Base-by-base conservation (phyloP, 2,797 vertebrate species). In the Austrolebias charrua region DNA sequence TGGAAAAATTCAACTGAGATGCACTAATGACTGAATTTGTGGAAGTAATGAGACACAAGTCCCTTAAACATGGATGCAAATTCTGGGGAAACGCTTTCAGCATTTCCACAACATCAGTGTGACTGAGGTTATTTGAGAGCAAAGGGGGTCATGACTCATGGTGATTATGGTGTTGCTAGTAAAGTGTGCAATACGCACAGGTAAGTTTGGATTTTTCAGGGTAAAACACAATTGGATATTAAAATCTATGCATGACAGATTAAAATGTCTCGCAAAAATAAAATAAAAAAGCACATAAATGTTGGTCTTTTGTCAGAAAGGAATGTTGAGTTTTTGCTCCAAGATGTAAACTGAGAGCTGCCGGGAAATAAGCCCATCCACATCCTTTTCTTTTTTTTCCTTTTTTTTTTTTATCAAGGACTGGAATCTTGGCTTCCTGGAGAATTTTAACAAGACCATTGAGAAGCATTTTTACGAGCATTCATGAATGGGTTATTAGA, bases 341-440 rank as follows among this genome's bases (percentile, higher is more conserved):
- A 11, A 46, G 14, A 43, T 42, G 55, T 64, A 60, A 56, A 43
- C n/a, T n/a, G 42, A 65, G 57, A 29, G 11, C 42, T 42, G 31
- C 18, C 31, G 60, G 61, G 47, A 42, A 48, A 16, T 29, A 16
- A 47, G 46, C 51, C 46, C 24, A 43, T 43, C 46, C 35, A 20
- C 40, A 52, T 31, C 43, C 16, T 55, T 49, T 44, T 20, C 38
- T 31, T 40, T 24, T 24, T 24, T 24, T 24, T 2, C n/a, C n/a
- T n/a, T 20, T 44, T 31, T 40, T 24, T 24, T 24, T 24, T 24
- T 2, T 2, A 40, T 63, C 19, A 53, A n/a, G 20, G 48, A 15
- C 14, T 42, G 13, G 56, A 24, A 48, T 54, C 13, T 29, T 53
- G 65, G 53, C 35, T 61, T 38, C 59, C 47, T 53, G 29, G 38